Evolutionary conservation across 2,113 vertebrate genomes (phyloP).

Genomic region (Dipodomys spectabilis): DNA sequence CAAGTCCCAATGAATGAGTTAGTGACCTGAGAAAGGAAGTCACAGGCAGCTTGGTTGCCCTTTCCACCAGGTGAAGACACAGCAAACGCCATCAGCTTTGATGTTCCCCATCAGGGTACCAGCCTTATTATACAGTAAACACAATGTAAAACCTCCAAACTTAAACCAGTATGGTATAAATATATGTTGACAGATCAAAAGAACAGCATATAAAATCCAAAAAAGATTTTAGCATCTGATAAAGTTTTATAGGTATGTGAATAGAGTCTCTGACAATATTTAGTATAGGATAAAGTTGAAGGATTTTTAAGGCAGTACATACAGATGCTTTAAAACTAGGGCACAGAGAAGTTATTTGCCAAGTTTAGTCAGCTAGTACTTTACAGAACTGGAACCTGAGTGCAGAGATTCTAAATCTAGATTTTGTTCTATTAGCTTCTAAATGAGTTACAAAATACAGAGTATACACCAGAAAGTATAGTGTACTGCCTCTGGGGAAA

Average conservation of each 20-base stretch:
- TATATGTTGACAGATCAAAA: not conserved
- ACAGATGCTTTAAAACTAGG: constrained; percentile 17
- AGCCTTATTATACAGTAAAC: not conserved
- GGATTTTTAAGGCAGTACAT: constrained; percentile 39
- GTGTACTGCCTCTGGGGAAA: not conserved
- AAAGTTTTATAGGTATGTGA: not conserved
- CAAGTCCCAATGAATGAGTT: not conserved
- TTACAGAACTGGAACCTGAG: not conserved
- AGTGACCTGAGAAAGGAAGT: not conserved
- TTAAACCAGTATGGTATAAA: not conserved
- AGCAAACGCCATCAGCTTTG: not conserved
- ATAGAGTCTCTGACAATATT: not conserved
- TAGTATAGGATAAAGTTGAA: not conserved
- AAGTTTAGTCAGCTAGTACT: constrained; percentile 7
- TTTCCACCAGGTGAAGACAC: not conserved
- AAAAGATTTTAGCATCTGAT: constrained; percentile 2
- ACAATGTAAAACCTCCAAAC: constrained; percentile 28
- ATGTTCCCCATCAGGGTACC: not conserved
- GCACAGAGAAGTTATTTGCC: not conserved
- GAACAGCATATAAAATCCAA: not conserved
- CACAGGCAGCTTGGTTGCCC: not conserved
- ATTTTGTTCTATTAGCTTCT: not conserved
- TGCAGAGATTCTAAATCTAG: not conserved
- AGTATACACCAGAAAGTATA: not conserved
- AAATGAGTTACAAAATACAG: not conserved